Conservation (phyloP, 2,888 invertebrate genomes). For the Stomorhina lunata region DNA sequence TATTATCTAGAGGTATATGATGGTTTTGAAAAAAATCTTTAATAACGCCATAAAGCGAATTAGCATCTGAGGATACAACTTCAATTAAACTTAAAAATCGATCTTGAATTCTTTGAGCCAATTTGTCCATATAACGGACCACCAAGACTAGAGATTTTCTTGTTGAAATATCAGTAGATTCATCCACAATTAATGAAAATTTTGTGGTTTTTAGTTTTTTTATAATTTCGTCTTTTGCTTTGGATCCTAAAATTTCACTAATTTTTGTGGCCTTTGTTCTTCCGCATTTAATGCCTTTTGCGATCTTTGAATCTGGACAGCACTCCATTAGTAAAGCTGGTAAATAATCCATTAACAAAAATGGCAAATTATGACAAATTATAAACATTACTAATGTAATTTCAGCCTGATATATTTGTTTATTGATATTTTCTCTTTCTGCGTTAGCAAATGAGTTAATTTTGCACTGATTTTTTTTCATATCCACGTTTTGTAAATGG, state of each 20-base stretch:
- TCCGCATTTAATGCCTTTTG: constrained; percentile 12
- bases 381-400: constrained; percentile 17
- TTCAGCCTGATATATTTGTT: constrained; percentile 19
- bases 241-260: not conserved
- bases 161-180: not conserved
- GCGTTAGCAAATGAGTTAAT: not conserved
- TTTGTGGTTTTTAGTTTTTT: not conserved
- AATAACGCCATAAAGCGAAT: not conserved
- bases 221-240: not conserved
- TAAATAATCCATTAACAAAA: constrained; percentile 30
- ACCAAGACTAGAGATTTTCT: not conserved
- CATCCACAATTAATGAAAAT: constrained; percentile 4
- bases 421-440: not conserved
- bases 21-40: not conserved
- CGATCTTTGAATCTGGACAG: constrained; percentile 21
- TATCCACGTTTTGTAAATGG: constrained; percentile 5
- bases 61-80: not conserved
- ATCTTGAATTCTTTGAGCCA: not conserved
- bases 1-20: not conserved
- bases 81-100: not conserved
- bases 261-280: constrained; percentile 2
- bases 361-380: constrained; percentile 21
- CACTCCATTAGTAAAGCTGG: constrained; percentile 17
- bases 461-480: not conserved
- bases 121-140: not conserved